Evolutionary conservation across 2,113 vertebrate genomes (phyloP), one percentile per base, ranked within the genome.

Genomic region (Bujurquina vittata): DNA sequence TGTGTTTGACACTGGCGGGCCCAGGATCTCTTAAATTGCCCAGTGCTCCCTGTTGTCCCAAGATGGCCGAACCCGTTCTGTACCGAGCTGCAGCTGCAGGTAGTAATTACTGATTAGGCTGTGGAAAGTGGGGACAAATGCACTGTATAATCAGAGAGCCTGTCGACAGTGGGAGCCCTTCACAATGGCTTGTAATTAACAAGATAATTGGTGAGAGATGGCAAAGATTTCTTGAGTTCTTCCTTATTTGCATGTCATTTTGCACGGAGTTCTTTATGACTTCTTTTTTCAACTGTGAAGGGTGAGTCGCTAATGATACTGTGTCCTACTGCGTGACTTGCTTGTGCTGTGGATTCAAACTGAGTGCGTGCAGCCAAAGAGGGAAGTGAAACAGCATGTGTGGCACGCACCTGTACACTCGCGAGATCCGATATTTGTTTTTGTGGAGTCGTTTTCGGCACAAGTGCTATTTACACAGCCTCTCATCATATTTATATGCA

Each of bases 71-170:
- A 90, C 33, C 52, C 22, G 84, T 82, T 84, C 65, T 26, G 83
- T 33, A 55, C 80, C 2, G 87, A 86, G 91, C 84, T 93, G 91
- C 94, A 94, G 95, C 94, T 95, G 95, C 95, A 96, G 96, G 96
- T 96, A 95, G 94, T 96, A 95, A 96, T 96, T 95, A 96, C 94
- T 93, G 95, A 96, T 96, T 96, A 96, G 94, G 89, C 93, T 79
- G 76, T 58, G 83, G 91, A 94, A 94, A 95, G 91, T 92, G 92
- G 91, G 93, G 94, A 95, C 94, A 92, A 95, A 95, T 93, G 92
- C 93, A 86, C 75, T 84, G 92, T 93, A 94, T 95, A 96, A 96
- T 96, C 96, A 95, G 92, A 72, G 92, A 91, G 93, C 92, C 91
- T 69, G 91, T 94, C 93, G 90, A 93, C 95, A 91, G 94, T 95